Evolutionary conservation across 2,888 invertebrate genomes (phyloP), one percentile per base, ranked within the genome.

Genomic region (Apamea sordens): DNA sequence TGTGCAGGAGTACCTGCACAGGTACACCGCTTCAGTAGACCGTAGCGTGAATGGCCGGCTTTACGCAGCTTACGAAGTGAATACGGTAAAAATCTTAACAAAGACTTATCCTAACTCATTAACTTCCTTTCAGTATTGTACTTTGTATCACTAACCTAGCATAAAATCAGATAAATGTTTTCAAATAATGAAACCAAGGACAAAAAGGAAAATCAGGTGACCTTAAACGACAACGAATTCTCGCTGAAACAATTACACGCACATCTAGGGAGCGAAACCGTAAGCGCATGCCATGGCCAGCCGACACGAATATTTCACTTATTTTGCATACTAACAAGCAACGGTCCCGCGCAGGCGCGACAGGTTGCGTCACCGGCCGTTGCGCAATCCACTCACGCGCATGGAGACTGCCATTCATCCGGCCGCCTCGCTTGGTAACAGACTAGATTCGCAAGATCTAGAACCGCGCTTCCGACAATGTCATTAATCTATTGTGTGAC

Each of bases 311-410:
- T 94, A 94, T 94, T 94, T 93, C 92, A 93, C 94, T 94, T 94
- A 95, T 94, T 95, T 95, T 95, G 95, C 95, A 96, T 96, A 95
- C 94, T 93, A 95, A 95, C 94, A 93, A 94, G 94, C 94, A 94
- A 94, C 94, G 94, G 94, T 86, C 85, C 76, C 81, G 90, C 91
- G 92, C 91, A 89, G 88, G 87, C 91, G 90, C 94, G 94, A 92
- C 93, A 92, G 92, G 93, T 96, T 96, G 93, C 96, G 96, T 96
- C 96, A 96, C 92, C 92, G 85, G 86, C 82, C 86, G 91, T 94
- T 94, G 93, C 94, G 93, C 92, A 94, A 94, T 90, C 92, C 90
- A 92, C 95, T 95, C 95, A 94, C 95, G 95, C 95, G 95, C 95
- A 93, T 92, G 89, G 92, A 89, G 89, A 91, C 92, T 90, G 92